These are phyloP conservation scores for Coptodon rendalli DNA, from an alignment of 2,113 vertebrate species.

Conservation along the genomic window DNA sequence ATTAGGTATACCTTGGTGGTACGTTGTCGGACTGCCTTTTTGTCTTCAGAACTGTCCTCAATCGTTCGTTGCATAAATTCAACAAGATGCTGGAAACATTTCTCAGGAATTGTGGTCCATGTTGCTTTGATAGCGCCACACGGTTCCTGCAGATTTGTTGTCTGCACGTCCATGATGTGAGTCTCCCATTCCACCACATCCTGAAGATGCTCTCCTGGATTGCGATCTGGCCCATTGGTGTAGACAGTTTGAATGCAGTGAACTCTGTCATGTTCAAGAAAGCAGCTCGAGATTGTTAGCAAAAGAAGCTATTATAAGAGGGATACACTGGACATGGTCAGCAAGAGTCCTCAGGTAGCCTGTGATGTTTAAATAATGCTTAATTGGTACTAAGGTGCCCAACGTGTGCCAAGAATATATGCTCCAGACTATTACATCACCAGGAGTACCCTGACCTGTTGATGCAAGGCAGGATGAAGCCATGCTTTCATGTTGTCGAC, in stretches of 20 bases:
- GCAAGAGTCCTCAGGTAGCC: neutral
- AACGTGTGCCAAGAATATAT: neutral
- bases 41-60: neutral
- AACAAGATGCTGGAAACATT: neutral
- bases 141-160: neutral
- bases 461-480: neutral
- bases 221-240: neutral
- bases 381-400: neutral
- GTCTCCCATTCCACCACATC: neutral
- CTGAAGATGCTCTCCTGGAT: neutral
- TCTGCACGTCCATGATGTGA: neutral
- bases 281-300: neutral
- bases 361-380: neutral
- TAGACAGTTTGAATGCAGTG: neutral
- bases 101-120: neutral
- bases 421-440: neutral
- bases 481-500: neutral
- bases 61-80: neutral
- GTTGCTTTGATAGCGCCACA: neutral
- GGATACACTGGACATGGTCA: neutral
- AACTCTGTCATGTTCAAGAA: neutral
- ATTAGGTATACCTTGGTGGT: neutral
- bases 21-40: accelerated
- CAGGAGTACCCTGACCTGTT: neutral
- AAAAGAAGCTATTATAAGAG: neutral